Base-by-base conservation (phyloP, 2,797 vertebrate species). In the Leontocebus nigricollis region DNA sequence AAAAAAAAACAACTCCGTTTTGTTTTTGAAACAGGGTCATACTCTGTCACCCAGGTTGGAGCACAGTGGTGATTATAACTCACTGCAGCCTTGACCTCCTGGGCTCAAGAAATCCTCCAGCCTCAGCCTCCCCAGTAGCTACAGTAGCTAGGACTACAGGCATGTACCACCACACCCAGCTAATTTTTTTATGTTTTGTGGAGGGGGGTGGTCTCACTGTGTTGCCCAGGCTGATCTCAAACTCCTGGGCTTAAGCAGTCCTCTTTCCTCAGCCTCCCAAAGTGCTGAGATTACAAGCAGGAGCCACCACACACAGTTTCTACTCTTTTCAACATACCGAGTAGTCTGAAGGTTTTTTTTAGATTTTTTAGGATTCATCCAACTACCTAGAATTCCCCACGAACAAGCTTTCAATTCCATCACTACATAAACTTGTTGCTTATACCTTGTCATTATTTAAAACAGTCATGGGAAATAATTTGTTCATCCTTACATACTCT, bases 381-480 rank as follows among this genome's bases (percentile, higher is more conserved):
- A 33, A n/a, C 27, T 86, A 46, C 55, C 20, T 57, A 70, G 75
- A 96, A 73, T 67, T 85, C 57, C 39, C 93, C 39, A 41, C 46
- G 67, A 77, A 36, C 64, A 76, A 55, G 41, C 46, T 80, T 90
- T 90, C 36, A 30, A 59, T 19, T n/a, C 89, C 72, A 64, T 30
- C 36, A 57, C 59, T 70, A 64, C 57, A 41, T 41, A 96, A 86
- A 30, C 11, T 55, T 26, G 19, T 30, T 86, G 17, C 30, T 90
- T 89, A 87, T 14, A 46, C 11, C 64, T 80, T 72, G 82, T 85
- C 52, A 57, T 75, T 79, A 87, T 52, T 94, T 94, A 91, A 90
- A 96, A 76, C 44, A 20, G 73, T 77, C 27, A 48, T 27, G 8
- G 67, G 15, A 92, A 93, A 96, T 90, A 79, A n/a, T 55, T 86